Evolutionary conservation across 2,797 vertebrate genomes (phyloP), one percentile per base, ranked within the genome.

Genomic region (Mallotus villosus): DNA sequence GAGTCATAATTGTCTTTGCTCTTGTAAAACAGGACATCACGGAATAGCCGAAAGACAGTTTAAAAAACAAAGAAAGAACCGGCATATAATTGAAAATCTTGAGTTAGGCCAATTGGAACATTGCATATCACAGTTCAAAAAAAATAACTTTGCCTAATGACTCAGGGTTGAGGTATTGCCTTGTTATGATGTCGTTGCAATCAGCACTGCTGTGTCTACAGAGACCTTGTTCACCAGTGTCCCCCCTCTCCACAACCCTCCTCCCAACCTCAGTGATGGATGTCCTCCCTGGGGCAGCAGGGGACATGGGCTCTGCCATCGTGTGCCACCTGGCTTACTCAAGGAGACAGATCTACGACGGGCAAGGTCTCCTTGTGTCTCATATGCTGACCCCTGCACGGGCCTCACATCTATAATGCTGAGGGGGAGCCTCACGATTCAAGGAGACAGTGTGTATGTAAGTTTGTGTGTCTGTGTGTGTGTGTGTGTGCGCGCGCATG

Each of bases 1-100:
- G 14, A 70, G 73, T 68, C 60, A 73, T 75, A 73, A 74, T 24
- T 59, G 65, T 53, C 7, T 14, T 59, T 62, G 55, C 64, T 5
- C 27, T 27, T 9, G 59, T 37, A 4, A 14, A 75, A 34, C n/a
- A 5, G 55, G 27, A n/a, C 51, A n/a, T n/a, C 51, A 55, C 51
- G 1, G 51, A 55, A n/a, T n/a, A n/a, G 51, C 51, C 19, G 5
- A n/a, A 14, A 55, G 19, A 4, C 9, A 55, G n/a, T n/a, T 55
- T 55, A 17, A 53, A 53, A 55, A 17, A 8, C 1, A 55, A n/a
- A 9, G 8, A 8, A 51, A 51, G 12, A 51, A 16, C 49, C 0
- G 5, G 51, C 16, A 53, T 7, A 53, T n/a, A 5, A 14, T 51
- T 5, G 49, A 51, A 14, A 14, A 16, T 3, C 49, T n/a, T 16